These are phyloP conservation scores for Polydrusus cervinus DNA, from an alignment of 2,888 invertebrate genomes.

Conservation along the genomic window DNA sequence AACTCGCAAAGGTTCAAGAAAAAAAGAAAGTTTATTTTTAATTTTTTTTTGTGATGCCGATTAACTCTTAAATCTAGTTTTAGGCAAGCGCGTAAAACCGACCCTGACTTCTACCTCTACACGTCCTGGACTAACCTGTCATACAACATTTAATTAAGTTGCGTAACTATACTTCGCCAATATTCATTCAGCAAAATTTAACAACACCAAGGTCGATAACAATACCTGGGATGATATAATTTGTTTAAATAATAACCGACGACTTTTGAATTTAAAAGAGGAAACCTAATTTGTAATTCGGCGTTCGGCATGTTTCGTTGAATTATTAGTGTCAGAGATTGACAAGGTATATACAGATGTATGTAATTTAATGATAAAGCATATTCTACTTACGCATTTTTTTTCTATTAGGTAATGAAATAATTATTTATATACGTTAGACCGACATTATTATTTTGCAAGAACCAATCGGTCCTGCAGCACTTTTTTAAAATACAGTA, in stretches of 20 bases:
- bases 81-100: no score
- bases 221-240: conserved; percentile 4
- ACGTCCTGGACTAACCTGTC: background rate
- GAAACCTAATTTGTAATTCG: background rate
- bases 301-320: background rate
- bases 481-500: no score
- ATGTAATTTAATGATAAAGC: no score
- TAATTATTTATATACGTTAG: no score
- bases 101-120: conserved; percentile 3
- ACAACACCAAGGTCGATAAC: conserved; percentile 33
- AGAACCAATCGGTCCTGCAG: no score
- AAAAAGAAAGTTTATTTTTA: no score
- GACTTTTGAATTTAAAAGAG: conserved; percentile 14
- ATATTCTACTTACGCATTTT: no score
- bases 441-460: no score
- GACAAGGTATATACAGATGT: no score
- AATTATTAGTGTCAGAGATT: background rate
- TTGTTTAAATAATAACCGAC: conserved; percentile 18
- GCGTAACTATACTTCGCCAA: conserved; percentile 6
- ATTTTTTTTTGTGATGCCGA: no score
- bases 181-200: conserved; percentile 31
- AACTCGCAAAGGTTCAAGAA: no score
- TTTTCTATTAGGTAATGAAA: background rate
- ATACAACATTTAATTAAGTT: conserved; percentile 19
- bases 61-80: no score